Base-by-base conservation (phyloP, 2,888 invertebrate species). In the Phalera bucephala region DNA sequence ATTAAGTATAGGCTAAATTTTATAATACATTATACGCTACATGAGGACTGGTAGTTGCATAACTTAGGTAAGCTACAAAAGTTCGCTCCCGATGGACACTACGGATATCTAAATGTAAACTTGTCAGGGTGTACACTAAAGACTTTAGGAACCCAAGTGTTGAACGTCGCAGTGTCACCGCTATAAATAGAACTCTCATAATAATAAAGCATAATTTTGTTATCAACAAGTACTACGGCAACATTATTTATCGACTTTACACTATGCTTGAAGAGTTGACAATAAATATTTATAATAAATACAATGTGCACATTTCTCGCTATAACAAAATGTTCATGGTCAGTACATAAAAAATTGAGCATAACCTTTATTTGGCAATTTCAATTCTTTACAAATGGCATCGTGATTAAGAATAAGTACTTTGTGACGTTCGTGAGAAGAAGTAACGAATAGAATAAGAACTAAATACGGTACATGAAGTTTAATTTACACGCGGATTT, bases 171-270 rank as follows among this genome's bases (percentile, higher is more conserved):
- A 70, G 68, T 71, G 77, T 69, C 76, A 69, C 62, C 70, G 44
- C 70, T 72, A 75, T 78, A 79, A 78, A 85, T 85, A 86, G 47
- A 86, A 77, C 77, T 87, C 83, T 85, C 76, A 64, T 71, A 48
- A 52, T 69, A 72, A 76, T 82, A 81, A 85, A 83, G 81, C 83
- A 82, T 79, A 78, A 80, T 83, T 84, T 78, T 72, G 75, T 80
- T 64, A 77, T 75, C 68, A 84, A 81, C 83, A 84, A 84, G 62
- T 70, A 78, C 84, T 86, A 83, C 79, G 58, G 77, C 80, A 81
- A 83, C 80, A 75, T 75, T 79, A 75, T 71, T 81, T 71, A 80
- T 75, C 69, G 75, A 81, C 71, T 71, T 77, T 71, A 80, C 67
- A 67, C 80, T 84, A 86, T 72, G 76, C 74, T 70, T 69, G 69